Base-by-base conservation (phyloP, 2,888 invertebrate genomes). In the Tanypteryx hageni region DNA sequence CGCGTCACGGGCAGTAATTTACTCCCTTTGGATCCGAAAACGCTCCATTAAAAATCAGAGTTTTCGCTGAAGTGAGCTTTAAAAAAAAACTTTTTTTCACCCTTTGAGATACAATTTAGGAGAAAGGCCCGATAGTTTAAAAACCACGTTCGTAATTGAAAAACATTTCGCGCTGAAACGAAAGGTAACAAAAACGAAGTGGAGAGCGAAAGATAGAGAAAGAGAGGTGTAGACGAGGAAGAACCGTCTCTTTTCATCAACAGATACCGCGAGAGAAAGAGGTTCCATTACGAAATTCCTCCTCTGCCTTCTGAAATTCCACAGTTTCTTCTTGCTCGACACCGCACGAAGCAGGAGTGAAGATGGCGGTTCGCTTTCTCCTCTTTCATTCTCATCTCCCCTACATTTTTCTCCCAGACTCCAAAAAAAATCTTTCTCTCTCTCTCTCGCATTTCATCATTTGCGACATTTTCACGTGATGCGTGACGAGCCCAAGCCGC, bases 1-100 rank as follows among this genome's bases (percentile, higher is more conserved):
- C n/a, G 68, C 68, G 68, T 68, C 68, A 68, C 68, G 68, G 68
- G 18, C 68, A 68, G 44, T 44, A 44, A 44, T 44, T 1, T 5
- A 44, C 22, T 68, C 68, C 9, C 68, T 18, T 68, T 0, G 68
- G 68, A n/a, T 22, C 68, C 68, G 68, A 9, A 68, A 68, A 18
- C 68, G 7, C 68, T 68, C n/a, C 68, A n/a, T 68, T 68, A 68
- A 68, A 68, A 68, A n/a, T 68, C 68, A 68, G 68, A 68, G 44
- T 44, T 44, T 44, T 68, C 68, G 68, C 68, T 68, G 9, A n/a
- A 68, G 22, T 68, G 68, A 68, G n/a, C 18, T 68, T n/a, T 11
- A n/a, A 68, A 3, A n/a, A 68, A 64, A 14, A 7, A 14, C 18
- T 44, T 44, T 44, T 44, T 44, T 44, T 44, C 5, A 44, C 5